Evolutionary conservation across 53 echinoderm and acorn worm genomes (phyloP).

Genomic region (Luidia sarsii): DNA sequence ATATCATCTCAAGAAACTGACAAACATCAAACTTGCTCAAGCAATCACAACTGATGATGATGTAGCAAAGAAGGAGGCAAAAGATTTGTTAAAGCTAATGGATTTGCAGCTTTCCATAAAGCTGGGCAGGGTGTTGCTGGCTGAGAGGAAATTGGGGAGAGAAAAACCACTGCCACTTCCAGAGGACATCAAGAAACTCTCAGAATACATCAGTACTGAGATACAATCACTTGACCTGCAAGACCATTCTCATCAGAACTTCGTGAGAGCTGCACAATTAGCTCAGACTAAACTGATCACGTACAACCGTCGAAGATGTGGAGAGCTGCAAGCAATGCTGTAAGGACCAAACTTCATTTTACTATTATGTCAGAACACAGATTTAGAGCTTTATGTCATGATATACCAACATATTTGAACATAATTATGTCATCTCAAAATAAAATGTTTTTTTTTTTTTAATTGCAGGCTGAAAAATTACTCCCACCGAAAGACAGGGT

Average conservation of each 20-base stretch:
- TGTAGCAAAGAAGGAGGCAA: constrained; percentile 18
- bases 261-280: constrained; percentile 44
- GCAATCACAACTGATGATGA: constrained; percentile 41
- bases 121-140: constrained; percentile 56
- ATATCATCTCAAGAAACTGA: constrained; percentile 53
- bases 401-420: neutral
- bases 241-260: constrained; percentile 49
- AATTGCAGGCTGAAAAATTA: constrained; percentile 15
- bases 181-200: constrained; percentile 45
- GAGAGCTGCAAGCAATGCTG: constrained; percentile 63
- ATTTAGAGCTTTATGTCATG: neutral
- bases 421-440: no score
- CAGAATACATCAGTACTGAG: constrained; percentile 42
- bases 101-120: constrained; percentile 63
- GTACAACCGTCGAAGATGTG: constrained; percentile 53
- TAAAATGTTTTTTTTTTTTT: no score
- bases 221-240: constrained; percentile 28
- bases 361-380: neutral
- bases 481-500: neutral
- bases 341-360: constrained; percentile 27
- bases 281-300: constrained; percentile 50
- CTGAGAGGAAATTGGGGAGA: constrained; percentile 25
- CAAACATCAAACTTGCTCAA: constrained; percentile 55
- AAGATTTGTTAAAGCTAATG: constrained; percentile 59
- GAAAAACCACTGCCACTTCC: constrained; percentile 57